phyloP scores from a whole-genome alignment of 2,888 invertebrate genomes.

The Drosophila austrosaltans region DNA sequence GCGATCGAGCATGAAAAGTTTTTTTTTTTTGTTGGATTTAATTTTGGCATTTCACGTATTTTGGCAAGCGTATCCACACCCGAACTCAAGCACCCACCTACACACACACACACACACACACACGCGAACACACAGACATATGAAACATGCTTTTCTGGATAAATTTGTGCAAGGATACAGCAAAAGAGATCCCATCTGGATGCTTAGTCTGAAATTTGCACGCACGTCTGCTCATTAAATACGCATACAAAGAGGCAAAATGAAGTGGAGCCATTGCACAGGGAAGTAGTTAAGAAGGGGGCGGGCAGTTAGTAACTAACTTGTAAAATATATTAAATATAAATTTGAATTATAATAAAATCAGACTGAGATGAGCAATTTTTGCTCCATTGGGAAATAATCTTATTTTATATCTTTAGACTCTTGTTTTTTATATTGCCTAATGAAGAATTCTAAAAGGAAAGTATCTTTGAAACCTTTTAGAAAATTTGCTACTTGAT shows the following conservation, averaged over 20 bases:
- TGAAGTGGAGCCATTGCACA: conserved; percentile 61
- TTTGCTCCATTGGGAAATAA: too few species aligned
- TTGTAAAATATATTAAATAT: neutral
- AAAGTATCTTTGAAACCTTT: neutral
- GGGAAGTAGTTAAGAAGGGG: conserved; percentile 2
- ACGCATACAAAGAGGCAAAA: conserved; percentile 61
- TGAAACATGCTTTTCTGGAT: conserved; percentile 48
- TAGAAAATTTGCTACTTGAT: too few species aligned
- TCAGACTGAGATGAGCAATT: neutral
- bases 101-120: conserved; percentile 28
- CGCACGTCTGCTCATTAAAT: conserved; percentile 79
- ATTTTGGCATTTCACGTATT: conserved; percentile 74
- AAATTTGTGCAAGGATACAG: conserved; percentile 43
- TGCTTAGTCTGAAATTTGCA: conserved; percentile 62
- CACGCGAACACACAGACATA: conserved; percentile 11
- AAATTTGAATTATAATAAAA: neutral
- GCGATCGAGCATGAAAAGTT: conserved; percentile 80
- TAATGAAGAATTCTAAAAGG: neutral
- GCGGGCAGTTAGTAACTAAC: neutral
- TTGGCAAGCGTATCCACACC: conserved; percentile 50
- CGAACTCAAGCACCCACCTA: conserved; percentile 13
- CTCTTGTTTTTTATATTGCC: too few species aligned
- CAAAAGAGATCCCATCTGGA: conserved; percentile 51
- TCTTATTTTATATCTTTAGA: too few species aligned
- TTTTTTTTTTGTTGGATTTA: conserved; percentile 59